Conservation (phyloP, 2,113 vertebrate species). For the Benitochromis conjunctus region DNA sequence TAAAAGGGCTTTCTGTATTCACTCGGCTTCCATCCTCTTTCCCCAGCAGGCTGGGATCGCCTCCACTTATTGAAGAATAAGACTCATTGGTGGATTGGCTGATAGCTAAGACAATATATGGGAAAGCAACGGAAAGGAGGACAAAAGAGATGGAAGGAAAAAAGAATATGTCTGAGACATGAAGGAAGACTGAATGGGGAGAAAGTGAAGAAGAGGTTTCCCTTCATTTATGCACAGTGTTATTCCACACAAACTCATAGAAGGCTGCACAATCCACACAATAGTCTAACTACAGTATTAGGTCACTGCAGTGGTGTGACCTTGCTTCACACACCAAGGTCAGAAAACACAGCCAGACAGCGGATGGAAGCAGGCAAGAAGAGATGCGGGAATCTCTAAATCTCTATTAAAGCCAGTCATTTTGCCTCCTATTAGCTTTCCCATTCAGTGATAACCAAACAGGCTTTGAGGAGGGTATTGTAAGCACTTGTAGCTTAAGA, state of each 20-base stretch:
- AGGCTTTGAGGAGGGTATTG: conserved; percentile 8
- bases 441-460: conserved; percentile 39
- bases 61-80: conserved; percentile 56
- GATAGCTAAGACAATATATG: conserved; percentile 53
- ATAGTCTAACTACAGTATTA: background rate
- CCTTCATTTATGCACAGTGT: background rate
- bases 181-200: background rate
- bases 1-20: conserved; percentile 61
- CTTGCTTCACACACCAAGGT: conserved; percentile 40
- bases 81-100: conserved; percentile 38
- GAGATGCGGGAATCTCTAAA: conserved; percentile 37
- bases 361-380: background rate
- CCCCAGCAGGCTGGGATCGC: conserved; percentile 30
- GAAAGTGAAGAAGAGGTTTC: background rate
- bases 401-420: conserved; percentile 53
- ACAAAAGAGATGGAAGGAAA: background rate
- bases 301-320: conserved; percentile 28
- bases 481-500: background rate
- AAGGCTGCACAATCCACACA: background rate
- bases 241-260: conserved; percentile 13
- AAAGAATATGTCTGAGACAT: background rate
- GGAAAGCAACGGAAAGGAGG: conserved; percentile 19
- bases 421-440: conserved; percentile 32
- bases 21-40: conserved; percentile 25
- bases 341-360: background rate